Evolutionary conservation across 1,140 invertebrate species (phyloP).

Genomic region (Drosophila mayri): DNA sequence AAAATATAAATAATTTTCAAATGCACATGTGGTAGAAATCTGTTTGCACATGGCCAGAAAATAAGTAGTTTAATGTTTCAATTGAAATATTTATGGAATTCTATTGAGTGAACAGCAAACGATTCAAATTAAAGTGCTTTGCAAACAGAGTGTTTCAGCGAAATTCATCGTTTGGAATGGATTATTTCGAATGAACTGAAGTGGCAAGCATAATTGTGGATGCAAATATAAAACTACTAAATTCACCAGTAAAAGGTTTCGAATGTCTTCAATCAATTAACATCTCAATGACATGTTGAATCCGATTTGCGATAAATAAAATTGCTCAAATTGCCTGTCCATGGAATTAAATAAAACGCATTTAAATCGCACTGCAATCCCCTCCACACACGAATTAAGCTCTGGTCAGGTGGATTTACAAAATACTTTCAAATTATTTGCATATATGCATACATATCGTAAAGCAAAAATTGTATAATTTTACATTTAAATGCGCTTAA

Average conservation of each 20-base stretch:
- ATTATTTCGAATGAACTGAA: background rate
- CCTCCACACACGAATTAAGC: slow-evolving; percentile 20
- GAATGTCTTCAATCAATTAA: slow-evolving; percentile 26
- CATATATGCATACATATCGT: slow-evolving; percentile 65
- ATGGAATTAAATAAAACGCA: slow-evolving; percentile 31
- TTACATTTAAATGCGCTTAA: slow-evolving; percentile 75
- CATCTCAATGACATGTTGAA: slow-evolving; percentile 17
- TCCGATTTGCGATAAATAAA: slow-evolving; percentile 25
- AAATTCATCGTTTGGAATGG: background rate
- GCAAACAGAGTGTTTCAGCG: background rate
- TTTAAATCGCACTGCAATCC: slow-evolving; percentile 9
- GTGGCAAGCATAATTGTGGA: background rate
- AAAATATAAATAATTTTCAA: background rate
- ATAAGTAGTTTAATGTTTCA: background rate
- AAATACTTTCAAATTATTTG: slow-evolving; percentile 71
- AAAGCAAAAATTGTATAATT: slow-evolving; percentile 72
- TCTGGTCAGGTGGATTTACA: slow-evolving; percentile 54
- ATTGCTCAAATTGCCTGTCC: slow-evolving; percentile 21
- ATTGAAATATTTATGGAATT: slow-evolving; percentile 3
- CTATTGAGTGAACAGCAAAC: background rate
- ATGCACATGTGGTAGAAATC: background rate
- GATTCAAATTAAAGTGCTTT: background rate
- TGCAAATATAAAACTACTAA: slow-evolving; percentile 7
- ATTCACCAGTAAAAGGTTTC: slow-evolving; percentile 2
- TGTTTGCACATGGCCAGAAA: slow-evolving; percentile 1